A percentile compares a stretch with the other conserved stretches of the same genome.
These are phyloP conservation scores for Petaurus breviceps DNA, from an alignment of 2,113 vertebrate genomes.

Conservation along the genomic window DNA sequence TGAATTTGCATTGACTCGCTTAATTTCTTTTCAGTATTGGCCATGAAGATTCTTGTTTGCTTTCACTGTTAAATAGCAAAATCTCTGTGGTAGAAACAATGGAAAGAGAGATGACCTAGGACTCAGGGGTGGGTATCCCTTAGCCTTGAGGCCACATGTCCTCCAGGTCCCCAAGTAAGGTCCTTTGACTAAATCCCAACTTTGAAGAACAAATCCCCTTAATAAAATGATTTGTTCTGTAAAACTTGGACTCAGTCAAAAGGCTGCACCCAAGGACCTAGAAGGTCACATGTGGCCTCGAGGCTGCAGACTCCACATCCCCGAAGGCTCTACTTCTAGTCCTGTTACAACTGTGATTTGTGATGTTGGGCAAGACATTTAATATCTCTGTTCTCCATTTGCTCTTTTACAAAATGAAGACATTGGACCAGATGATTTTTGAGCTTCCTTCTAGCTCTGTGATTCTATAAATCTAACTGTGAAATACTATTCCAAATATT, in stretches of 20 bases:
- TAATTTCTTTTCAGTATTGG: neutral
- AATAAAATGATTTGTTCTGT: too few relatives aligned
- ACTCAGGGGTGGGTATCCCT: too few relatives aligned
- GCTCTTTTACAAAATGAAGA: neutral
- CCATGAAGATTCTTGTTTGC: neutral
- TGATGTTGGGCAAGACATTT: neutral
- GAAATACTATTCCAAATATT: neutral
- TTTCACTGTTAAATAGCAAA: neutral
- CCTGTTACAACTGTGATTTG: neutral
- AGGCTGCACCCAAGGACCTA: too few relatives aligned
- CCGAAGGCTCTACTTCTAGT: neutral
- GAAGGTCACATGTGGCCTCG: too few relatives aligned
- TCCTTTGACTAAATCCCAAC: too few relatives aligned
- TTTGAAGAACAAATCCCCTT: too few relatives aligned
- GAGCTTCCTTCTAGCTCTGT: neutral
- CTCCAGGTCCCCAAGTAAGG: too few relatives aligned
- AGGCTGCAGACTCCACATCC: too few relatives aligned
- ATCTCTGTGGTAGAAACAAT: neutral
- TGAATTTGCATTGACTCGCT: constrained; percentile 14
- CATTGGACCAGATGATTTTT: neutral
- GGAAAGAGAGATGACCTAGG: neutral
- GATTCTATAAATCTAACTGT: neutral
- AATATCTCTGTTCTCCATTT: neutral
- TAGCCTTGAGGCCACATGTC: too few relatives aligned
- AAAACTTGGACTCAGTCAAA: too few relatives aligned